Conservation (phyloP, 2,888 invertebrate species). For the Eupithecia exiguata region DNA sequence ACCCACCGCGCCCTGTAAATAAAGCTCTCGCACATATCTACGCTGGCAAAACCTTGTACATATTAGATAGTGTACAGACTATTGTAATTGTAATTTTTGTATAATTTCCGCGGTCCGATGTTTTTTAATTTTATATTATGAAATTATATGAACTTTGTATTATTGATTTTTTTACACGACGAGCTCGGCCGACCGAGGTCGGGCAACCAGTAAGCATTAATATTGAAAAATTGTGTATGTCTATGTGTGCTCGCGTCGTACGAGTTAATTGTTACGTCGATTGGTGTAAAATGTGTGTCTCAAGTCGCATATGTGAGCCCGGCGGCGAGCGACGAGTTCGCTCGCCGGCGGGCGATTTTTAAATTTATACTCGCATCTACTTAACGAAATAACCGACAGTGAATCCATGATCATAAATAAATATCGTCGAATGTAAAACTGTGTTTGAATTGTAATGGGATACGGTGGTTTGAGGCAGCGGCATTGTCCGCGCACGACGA, state of each 20-base stretch:
- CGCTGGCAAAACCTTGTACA: slow-evolving; percentile 82
- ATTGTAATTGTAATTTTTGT: slow-evolving; percentile 84
- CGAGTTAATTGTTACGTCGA: slow-evolving; percentile 83
- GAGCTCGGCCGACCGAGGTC: slow-evolving; percentile 82
- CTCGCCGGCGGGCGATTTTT: slow-evolving; percentile 79
- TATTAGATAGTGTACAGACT: slow-evolving; percentile 85
- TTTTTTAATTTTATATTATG: slow-evolving; percentile 83
- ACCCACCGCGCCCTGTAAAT: slow-evolving; percentile 82
- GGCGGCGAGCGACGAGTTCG: slow-evolving; percentile 73
- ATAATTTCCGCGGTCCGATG: slow-evolving; percentile 85
- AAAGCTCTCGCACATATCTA: slow-evolving; percentile 84
- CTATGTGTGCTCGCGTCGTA: slow-evolving; percentile 84
- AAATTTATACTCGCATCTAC: slow-evolving; percentile 84
- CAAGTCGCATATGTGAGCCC: slow-evolving; percentile 80
- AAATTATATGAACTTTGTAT: slow-evolving; percentile 80
- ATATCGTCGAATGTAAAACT: slow-evolving; percentile 83
- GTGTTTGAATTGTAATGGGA: slow-evolving; percentile 71
- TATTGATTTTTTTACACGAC: slow-evolving; percentile 79
- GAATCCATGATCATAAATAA: slow-evolving; percentile 85
- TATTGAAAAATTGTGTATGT: slow-evolving; percentile 79
- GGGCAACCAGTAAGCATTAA: slow-evolving; percentile 81
- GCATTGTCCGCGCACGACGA: slow-evolving; percentile 81
- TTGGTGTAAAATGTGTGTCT: slow-evolving; percentile 84
- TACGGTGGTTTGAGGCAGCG: slow-evolving; percentile 73
- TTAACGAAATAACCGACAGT: slow-evolving; percentile 84